Conservation (phyloP, 2,797 vertebrate species). For the Chaetophractus vellerosus region DNA sequence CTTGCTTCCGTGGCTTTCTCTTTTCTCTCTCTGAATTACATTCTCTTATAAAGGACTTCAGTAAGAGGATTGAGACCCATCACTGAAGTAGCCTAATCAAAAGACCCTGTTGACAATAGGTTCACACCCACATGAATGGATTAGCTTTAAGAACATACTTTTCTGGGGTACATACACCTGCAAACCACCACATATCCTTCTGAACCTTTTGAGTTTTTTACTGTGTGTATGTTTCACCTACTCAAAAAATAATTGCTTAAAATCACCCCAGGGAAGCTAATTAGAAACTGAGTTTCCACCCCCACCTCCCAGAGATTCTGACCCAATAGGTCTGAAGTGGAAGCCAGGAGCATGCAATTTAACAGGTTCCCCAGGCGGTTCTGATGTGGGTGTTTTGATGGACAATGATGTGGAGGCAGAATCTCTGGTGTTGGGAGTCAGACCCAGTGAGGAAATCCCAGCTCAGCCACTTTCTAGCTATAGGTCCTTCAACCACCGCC, state of each 20-base stretch:
- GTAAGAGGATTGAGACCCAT: too few relatives aligned
- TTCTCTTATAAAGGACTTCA: too few relatives aligned
- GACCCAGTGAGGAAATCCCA: background rate
- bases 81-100: too few relatives aligned
- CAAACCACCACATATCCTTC: background rate
- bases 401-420: background rate
- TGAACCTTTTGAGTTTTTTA: constrained; percentile 16
- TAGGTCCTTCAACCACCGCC: background rate
- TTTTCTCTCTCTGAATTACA: too few relatives aligned
- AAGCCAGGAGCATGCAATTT: background rate
- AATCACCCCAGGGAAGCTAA: background rate
- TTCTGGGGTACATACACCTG: too few relatives aligned
- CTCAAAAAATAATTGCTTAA: constrained; percentile 30
- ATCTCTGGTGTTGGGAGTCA: background rate
- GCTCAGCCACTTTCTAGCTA: background rate
- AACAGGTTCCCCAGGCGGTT: background rate
- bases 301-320: background rate
- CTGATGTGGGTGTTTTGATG: background rate
- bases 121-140: too few relatives aligned
- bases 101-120: too few relatives aligned
- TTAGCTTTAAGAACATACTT: too few relatives aligned
- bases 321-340: background rate
- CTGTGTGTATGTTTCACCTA: background rate
- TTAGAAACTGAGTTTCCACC: constrained; percentile 12
- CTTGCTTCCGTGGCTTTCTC: too few relatives aligned